Evolutionary conservation across 2,797 vertebrate species (phyloP), one percentile per base, ranked within the genome.

Genomic region (Acipenser ruthenus): DNA sequence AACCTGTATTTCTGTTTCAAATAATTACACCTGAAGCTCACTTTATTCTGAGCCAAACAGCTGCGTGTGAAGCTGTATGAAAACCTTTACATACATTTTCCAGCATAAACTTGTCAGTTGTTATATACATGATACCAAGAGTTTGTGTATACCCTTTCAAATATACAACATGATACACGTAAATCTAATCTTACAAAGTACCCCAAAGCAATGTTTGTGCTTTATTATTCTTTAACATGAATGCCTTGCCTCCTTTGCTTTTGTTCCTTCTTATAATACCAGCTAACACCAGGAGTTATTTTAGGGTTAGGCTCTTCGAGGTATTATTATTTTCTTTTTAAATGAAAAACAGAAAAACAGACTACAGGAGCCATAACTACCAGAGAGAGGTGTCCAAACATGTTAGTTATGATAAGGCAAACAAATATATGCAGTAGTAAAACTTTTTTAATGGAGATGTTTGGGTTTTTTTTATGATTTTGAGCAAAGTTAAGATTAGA

Each of bases 201-300:
- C 55, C 55, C 55, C 55, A 58, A 58, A 11, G 55, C 55, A 58
- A 11, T 53, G 52, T 58, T n/a, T 58, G 55, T n/a, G 55, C 55
- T 58, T 58, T 58, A 58, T 58, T 11, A n/a, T 58, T 58, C 37
- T 58, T n/a, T 58, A 58, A 58, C 15, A 13, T 58, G 55, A 58
- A n/a, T 11, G 55, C 12, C 55, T 3, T 58, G 55, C 7, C 15
- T 58, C 55, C 12, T 58, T 58, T 1, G 55, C 55, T 58, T 58
- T 58, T 58, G 51, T 58, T 58, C 55, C 55, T 58, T 58, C 55
- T n/a, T 58, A 5, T 58, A 58, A 58, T 58, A 58, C 12, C 9
- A 58, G 10, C 55, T 58, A 13, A 58, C 15, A 13, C 55, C 55
- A 58, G 55, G 15, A 13, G 55, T 9, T 9, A 58, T 11, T 58